Base-by-base conservation (phyloP, 2,113 vertebrate species). In the Calypte anna region DNA sequence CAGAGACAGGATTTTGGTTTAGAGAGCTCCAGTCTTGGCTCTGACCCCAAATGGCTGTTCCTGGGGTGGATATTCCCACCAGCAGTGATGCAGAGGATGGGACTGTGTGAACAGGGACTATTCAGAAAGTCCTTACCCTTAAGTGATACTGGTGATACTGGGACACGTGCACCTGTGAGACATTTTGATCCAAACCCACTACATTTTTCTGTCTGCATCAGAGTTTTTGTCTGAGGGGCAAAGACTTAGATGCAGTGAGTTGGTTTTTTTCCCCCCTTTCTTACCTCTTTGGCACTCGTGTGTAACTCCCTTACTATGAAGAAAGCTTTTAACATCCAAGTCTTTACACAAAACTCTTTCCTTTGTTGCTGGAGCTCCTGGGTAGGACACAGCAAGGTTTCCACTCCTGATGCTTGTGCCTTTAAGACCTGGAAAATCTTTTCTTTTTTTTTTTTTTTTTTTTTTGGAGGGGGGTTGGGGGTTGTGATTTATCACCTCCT, bases 301-400 rank as follows among this genome's bases (percentile, higher is more conserved):
- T 33, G 1, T 48, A 79, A 58, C 24, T 53, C 19, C n/a, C 20
- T 69, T 6, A 5, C 10, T 38, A 38, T 0, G 4, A 54, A 50
- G 33, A 69, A 80, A 64, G 23, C 14, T 27, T 22, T 10, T 1
- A 58, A 40, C 18, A 36, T 48, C 38, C 53, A 67, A 61, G 51
- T 40, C 67, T 27, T 64, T 7, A 10, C 8, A 13, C 38, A 16
- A 23, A 36, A 64, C 21, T 85, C 75, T 28, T n/a, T 25, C 20
- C 58, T 61, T 38, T 61, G 11, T 5, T 51, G 53, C 70, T 46
- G 1, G 1, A 62, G 46, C 64, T 72, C 22, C 63, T 19, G 33
- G 33, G 27, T 19, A 21, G 43, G 64, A 54, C 1, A 0, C 14
- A 14, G 31, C 0, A 1, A 82, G 27, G 6, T 33, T 82, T 48